Conservation (phyloP, 2,113 vertebrate species). For the Nipponia nippon region DNA sequence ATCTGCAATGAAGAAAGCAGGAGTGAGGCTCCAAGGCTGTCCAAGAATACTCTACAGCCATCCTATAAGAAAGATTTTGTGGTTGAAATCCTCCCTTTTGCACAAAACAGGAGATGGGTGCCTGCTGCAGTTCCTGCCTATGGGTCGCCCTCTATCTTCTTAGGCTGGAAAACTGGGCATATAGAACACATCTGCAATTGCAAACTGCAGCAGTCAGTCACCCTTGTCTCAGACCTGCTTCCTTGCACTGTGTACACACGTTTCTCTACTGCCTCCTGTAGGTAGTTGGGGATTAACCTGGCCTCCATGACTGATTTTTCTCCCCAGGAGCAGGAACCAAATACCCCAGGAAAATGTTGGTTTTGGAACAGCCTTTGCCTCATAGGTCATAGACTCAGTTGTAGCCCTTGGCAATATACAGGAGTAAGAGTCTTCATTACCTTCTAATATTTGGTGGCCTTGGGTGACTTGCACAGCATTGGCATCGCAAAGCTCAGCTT, state of each 20-base stretch:
- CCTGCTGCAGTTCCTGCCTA: not conserved
- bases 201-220: not conserved
- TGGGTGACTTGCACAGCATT: not conserved
- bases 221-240: not conserved
- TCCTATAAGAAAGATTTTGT: not conserved
- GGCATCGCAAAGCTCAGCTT: not conserved
- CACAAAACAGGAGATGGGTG: rapidly evolving
- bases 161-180: not conserved
- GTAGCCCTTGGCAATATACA: not conserved
- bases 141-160: not conserved
- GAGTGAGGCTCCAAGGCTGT: not conserved
- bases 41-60: not conserved
- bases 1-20: not conserved
- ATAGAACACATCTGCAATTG: not conserved
- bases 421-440: not conserved
- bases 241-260: not conserved
- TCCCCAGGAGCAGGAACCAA: not conserved
- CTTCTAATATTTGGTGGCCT: not conserved
- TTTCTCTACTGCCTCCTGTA: not conserved
- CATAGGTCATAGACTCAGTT: not conserved
- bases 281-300: not conserved
- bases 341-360: not conserved
- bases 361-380: not conserved
- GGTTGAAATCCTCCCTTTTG: not conserved
- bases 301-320: not conserved